A percentile compares a stretch with the other conserved stretches of the same genome.
These are phyloP conservation scores for Geotria australis DNA, from an alignment of 2,797 vertebrate species.

Conservation along the genomic window DNA sequence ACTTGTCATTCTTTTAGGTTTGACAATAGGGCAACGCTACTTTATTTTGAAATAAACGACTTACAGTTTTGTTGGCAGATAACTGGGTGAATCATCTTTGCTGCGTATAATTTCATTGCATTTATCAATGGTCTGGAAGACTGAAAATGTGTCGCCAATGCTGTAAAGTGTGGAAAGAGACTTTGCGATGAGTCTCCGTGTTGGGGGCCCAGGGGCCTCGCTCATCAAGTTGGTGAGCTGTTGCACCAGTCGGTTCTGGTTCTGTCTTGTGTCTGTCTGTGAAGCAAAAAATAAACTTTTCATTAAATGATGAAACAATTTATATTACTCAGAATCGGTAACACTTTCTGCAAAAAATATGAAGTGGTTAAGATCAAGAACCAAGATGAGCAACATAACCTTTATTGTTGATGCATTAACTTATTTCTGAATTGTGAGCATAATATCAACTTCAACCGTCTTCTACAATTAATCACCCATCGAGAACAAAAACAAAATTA, in stretches of 20 bases:
- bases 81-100: conserved; percentile 78
- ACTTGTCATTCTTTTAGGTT: no score
- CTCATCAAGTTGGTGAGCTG: conserved; percentile 81
- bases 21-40: no score
- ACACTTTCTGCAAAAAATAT: background rate
- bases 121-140: conserved; percentile 92
- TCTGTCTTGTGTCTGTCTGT: conserved; percentile 88
- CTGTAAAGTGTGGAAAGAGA: conserved; percentile 86
- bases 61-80: conserved; percentile 85
- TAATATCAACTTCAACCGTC: no score
- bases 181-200: conserved; percentile 72
- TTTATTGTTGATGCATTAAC: background rate
- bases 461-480: no score
- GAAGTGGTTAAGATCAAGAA: background rate
- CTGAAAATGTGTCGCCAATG: conserved; percentile 83
- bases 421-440: no score
- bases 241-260: conserved; percentile 91
- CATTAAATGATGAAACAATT: conserved; percentile 1
- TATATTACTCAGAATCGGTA: background rate
- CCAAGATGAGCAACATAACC: background rate
- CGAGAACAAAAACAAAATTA: no score
- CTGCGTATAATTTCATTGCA: conserved; percentile 92
- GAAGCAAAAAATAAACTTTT: background rate
- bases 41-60: conserved; percentile 5
- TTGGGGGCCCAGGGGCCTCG: conserved; percentile 77